Conservation (phyloP, 2,797 vertebrate species). For the Gadopsis bispinosus region DNA sequence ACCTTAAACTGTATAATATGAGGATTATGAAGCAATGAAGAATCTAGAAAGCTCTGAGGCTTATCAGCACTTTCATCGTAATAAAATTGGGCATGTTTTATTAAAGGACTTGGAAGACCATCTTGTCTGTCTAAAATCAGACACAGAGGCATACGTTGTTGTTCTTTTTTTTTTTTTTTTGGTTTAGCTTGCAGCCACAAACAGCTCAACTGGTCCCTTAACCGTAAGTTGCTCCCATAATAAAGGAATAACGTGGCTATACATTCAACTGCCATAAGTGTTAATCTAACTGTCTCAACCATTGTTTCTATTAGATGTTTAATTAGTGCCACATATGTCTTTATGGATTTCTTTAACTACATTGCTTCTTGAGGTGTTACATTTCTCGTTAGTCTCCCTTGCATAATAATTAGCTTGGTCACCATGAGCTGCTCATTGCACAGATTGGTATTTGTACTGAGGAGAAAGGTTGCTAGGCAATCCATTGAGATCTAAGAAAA, state of each 20-base stretch:
- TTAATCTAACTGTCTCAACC: neutral
- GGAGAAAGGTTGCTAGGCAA: conserved; percentile 83
- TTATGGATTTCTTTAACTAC: neutral
- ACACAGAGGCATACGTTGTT: neutral
- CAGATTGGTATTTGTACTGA: conserved; percentile 70
- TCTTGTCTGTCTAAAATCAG: neutral
- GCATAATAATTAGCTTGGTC: conserved; percentile 65
- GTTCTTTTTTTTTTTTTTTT: too few species aligned
- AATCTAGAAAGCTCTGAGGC: conserved; percentile 5
- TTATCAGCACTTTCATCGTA: neutral
- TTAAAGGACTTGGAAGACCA: too few species aligned
- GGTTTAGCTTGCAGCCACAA: neutral
- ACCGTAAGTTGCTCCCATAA: neutral
- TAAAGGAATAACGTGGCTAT: too few species aligned
- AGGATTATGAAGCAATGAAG: neutral
- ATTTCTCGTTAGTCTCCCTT: conserved; percentile 47
- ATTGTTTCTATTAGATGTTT: conserved; percentile 15
- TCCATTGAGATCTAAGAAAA: conserved; percentile 77
- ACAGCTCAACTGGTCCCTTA: conserved; percentile 5
- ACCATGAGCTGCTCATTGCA: conserved; percentile 50
- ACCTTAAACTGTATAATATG: conserved; percentile 1
- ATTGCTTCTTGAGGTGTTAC: conserved; percentile 20
- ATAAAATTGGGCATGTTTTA: neutral
- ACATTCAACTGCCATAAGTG: neutral
- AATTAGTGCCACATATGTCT: conserved; percentile 4